These are phyloP conservation scores for Glyptemys insculpta DNA, from an alignment of 2,797 vertebrate genomes.

Conservation along the genomic window DNA sequence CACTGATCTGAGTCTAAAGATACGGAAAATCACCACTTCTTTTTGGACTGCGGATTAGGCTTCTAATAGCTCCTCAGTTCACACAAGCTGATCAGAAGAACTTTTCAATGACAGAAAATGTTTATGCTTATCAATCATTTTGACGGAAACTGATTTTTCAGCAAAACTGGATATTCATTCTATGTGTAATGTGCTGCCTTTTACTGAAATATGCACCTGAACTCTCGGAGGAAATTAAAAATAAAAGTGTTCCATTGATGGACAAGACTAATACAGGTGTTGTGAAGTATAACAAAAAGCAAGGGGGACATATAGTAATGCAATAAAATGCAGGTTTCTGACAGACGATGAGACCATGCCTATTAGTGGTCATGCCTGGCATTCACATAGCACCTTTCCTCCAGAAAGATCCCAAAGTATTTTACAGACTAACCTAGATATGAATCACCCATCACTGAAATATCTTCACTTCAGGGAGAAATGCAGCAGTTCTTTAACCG, in stretches of 20 bases:
- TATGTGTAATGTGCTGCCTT: not conserved
- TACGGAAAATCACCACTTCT: not conserved
- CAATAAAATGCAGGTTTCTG: not conserved
- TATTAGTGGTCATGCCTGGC: slow-evolving; percentile 5
- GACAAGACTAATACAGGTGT: not conserved
- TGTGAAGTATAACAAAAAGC: not conserved
- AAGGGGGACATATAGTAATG: not conserved
- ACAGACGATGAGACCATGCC: not conserved
- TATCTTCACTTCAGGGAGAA: not conserved
- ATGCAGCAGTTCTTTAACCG: not conserved
- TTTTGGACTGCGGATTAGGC: not conserved
- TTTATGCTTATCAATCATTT: not conserved
- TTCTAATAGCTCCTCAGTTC: not conserved
- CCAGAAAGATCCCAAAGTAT: not conserved
- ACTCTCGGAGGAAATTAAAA: not conserved
- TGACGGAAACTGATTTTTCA: not conserved
- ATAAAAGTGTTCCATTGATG: not conserved
- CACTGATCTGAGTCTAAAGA: not conserved
- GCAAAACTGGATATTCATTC: not conserved
- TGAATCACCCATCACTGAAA: not conserved
- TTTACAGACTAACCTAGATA: slow-evolving; percentile 7
- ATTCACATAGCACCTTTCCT: not conserved
- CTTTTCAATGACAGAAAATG: slow-evolving; percentile 7
- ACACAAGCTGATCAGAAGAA: slow-evolving; percentile 9
- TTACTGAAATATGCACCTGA: not conserved